Base-by-base conservation (phyloP, 2,888 invertebrate genomes). In the Schrankia costaestrigalis region DNA sequence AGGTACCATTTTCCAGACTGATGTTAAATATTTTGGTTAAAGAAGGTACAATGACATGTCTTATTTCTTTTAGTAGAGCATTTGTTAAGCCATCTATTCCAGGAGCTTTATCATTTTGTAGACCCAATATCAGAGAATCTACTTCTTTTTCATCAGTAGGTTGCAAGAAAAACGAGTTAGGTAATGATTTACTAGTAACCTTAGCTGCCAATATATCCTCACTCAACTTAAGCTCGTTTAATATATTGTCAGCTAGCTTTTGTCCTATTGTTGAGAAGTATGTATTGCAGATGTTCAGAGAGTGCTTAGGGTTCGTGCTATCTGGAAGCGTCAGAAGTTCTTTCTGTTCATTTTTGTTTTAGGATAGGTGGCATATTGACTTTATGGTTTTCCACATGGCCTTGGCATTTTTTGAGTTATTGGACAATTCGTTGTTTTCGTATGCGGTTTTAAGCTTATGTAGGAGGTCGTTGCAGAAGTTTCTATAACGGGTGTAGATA, bases 81-180 rank as follows among this genome's bases (percentile, higher is more conserved):
- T 22, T 29, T 4, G 22, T 29, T 4, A 22, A 2, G 3, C 29
- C 29, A 19, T 22, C 29, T 7, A 15, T 11, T n/a, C 30, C 30
- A 1, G 23, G 30, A 1, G 30, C 30, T 15, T 30, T 23, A 5
- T 23, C 23, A 3, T 17, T 30, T 14, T 23, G 8, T 4, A 23
- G 23, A 3, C 23, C 23, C 4, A 17, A n/a, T 11, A 24, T 31
- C 2, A 29, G 29, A 5, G 29, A 29, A 9, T 30, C 15, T 8
- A 31, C 31, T 25, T 31, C 25, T 12, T 11, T 2, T 12, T 24
- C 24, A 9, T 31, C 25, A 4, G 31, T 31, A 1, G 31, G 31
- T 6, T 25, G 24, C 4, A 31, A 8, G 11, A 31, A 31, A n/a
- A 31, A 31, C 15, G 30, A 30, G 23, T 30, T 9, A 11, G 8